phyloP scores from a whole-genome alignment of 1,140 invertebrate genomes.

The Sipha flava region DNA sequence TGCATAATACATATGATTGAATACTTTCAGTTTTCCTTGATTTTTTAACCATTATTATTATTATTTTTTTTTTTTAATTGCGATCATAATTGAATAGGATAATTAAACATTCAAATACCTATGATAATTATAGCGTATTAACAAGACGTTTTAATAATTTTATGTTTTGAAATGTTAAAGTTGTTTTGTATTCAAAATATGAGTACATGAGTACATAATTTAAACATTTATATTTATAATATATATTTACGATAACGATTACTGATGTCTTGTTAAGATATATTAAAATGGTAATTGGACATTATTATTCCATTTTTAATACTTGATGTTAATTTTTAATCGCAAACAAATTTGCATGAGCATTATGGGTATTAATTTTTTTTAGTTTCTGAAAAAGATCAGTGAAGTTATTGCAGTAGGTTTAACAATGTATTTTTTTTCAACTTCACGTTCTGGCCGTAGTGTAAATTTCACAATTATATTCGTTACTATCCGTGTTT shows the following conservation, averaged over 20 bases:
- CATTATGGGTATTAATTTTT: too few species aligned
- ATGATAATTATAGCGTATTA: conserved; percentile 4
- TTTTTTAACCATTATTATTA: not conserved
- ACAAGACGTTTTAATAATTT: not conserved
- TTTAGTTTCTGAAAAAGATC: too few species aligned
- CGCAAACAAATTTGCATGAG: too few species aligned
- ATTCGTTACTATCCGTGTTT: too few species aligned
- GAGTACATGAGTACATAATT: not conserved
- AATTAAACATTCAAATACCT: not conserved
- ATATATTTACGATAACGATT: not conserved
- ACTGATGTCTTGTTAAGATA: not conserved
- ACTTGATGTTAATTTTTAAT: too few species aligned
- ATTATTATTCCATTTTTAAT: not conserved
- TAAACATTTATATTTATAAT: not conserved
- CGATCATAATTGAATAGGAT: not conserved
- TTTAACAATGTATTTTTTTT: too few species aligned
- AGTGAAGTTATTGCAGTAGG: too few species aligned
- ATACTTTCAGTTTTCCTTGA: conserved; percentile 4
- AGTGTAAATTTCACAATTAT: too few species aligned
- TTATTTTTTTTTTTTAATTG: not conserved
- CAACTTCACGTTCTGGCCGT: too few species aligned
- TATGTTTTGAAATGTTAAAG: not conserved
- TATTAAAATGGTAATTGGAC: not conserved
- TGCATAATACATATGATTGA: not conserved
- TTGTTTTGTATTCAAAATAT: not conserved